These are phyloP conservation scores for Lagenorhynchus albirostris DNA, from an alignment of 2,113 vertebrate species.

Conservation along the genomic window DNA sequence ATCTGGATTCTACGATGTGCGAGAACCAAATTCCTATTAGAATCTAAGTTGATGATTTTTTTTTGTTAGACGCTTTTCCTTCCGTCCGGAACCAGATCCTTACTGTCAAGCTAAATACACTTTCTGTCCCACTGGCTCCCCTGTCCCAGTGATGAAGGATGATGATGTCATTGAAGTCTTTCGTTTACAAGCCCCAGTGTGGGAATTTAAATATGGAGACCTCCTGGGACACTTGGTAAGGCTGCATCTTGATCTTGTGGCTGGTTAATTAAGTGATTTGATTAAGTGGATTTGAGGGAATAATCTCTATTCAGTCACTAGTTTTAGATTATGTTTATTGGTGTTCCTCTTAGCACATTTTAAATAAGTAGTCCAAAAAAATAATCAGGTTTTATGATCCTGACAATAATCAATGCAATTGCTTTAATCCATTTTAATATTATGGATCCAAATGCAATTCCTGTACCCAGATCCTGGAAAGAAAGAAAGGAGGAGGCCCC, in stretches of 20 bases:
- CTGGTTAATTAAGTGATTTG: background rate
- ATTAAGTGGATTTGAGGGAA: background rate
- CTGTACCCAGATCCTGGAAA: background rate
- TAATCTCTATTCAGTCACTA: background rate
- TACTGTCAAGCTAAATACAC: constrained; percentile 95
- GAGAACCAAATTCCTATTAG: background rate
- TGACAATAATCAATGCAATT: background rate
- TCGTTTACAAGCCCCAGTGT: constrained; percentile 94
- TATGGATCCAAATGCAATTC: background rate
- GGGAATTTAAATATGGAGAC: constrained; percentile 97
- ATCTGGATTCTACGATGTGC: background rate
- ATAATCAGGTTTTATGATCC: background rate
- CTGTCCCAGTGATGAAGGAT: constrained; percentile 87
- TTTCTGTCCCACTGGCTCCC: constrained; percentile 93
- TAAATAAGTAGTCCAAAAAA: background rate
- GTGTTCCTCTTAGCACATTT: background rate
- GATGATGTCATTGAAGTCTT: constrained; percentile 91
- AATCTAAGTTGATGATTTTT: constrained; percentile 44
- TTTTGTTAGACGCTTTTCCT: constrained; percentile 89
- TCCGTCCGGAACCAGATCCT: constrained; percentile 88
- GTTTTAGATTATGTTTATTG: background rate
- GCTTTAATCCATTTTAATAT: background rate
- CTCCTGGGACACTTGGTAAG: constrained; percentile 93
- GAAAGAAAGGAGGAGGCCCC: background rate
- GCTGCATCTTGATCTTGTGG: constrained; percentile 22